Conservation (phyloP, 2,113 vertebrate genomes). For the Laticauda laticaudata region DNA sequence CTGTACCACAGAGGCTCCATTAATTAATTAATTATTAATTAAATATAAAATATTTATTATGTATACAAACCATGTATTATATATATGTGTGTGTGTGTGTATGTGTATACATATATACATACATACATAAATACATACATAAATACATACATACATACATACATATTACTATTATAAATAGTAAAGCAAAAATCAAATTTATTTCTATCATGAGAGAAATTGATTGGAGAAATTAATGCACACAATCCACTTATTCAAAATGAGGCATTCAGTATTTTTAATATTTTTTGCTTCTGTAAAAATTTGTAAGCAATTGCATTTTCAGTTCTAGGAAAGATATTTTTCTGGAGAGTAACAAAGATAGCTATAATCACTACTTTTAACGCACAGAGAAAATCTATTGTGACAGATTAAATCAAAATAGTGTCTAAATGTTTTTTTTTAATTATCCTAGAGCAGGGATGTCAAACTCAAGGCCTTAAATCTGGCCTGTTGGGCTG, state of each 20-base stretch:
- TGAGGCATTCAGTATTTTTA: not conserved
- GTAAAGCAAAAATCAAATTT: not conserved
- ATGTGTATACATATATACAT: too few species aligned
- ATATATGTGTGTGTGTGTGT: not conserved
- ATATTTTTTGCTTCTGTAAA: not conserved
- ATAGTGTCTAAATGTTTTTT: not conserved
- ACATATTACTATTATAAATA: not conserved
- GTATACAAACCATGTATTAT: not conserved
- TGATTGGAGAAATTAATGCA: not conserved
- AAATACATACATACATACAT: too few species aligned
- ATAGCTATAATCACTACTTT: not conserved
- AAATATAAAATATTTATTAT: not conserved
- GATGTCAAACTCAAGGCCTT: too few species aligned
- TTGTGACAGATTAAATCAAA: not conserved
- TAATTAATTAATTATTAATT: not conserved
- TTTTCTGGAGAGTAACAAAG: conserved; percentile 3
- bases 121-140: too few species aligned
- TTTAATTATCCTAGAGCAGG: too few species aligned
- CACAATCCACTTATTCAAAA: not conserved
- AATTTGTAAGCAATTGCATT: not conserved
- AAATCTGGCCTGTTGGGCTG: too few species aligned
- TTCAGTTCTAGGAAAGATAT: not conserved
- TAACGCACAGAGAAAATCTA: conserved; percentile 6
- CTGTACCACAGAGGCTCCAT: too few species aligned
- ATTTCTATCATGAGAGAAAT: not conserved